These are phyloP conservation scores for Leptinotarsa juncta DNA, from an alignment of 2,888 invertebrate genomes.

Conservation along the genomic window DNA sequence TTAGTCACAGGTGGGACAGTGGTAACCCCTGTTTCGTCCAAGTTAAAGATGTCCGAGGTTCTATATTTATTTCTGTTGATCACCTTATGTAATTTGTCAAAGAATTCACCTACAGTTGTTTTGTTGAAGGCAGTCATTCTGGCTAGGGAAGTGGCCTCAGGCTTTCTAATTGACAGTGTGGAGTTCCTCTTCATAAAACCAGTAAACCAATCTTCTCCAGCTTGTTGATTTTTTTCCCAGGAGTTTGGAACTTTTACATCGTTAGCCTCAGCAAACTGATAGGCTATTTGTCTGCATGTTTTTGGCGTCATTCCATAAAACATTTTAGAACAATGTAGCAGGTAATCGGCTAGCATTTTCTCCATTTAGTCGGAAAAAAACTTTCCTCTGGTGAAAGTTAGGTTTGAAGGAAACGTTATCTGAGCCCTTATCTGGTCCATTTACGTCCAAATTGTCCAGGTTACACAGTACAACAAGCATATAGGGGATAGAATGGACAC, in stretches of 20 bases:
- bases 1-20: constrained; percentile 5
- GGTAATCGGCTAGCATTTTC: constrained; percentile 17
- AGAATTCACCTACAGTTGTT: constrained; percentile 21
- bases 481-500: background rate
- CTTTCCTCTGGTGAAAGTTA: constrained; percentile 22
- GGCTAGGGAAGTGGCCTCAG: constrained; percentile 23
- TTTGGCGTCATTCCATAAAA: constrained; percentile 22
- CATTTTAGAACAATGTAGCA: constrained; percentile 24
- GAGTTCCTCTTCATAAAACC: constrained; percentile 24
- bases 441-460: no score
- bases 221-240: constrained; percentile 9
- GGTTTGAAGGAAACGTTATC: constrained; percentile 1
- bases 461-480: background rate
- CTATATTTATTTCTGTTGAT: background rate
- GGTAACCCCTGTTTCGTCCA: background rate
- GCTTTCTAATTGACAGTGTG: constrained; percentile 20
- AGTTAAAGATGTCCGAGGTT: constrained; percentile 6
- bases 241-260: constrained; percentile 11
- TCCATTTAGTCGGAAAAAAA: constrained; percentile 26
- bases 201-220: constrained; percentile 35
- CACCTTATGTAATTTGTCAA: background rate
- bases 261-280: constrained; percentile 15
- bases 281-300: background rate
- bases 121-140: constrained; percentile 14
- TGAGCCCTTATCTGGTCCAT: no score